These are phyloP conservation scores for Deilephila elpenor DNA, from an alignment of 2,888 invertebrate genomes.

Conservation along the genomic window DNA sequence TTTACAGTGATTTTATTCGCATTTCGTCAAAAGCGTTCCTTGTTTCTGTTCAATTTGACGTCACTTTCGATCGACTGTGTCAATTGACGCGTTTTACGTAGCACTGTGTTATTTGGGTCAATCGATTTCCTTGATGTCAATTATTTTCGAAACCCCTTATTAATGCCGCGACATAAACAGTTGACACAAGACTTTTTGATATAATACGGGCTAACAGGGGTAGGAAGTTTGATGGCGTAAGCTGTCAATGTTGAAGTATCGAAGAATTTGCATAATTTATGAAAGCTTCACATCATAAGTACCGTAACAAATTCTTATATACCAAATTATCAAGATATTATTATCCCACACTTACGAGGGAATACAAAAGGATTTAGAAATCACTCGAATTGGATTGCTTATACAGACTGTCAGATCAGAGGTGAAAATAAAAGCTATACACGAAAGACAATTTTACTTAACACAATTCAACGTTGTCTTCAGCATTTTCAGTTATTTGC, in stretches of 20 bases:
- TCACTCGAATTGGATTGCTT: no score
- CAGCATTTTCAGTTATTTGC: constrained; percentile 21
- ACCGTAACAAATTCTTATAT: no score
- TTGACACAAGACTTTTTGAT: not conserved
- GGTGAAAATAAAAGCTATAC: not conserved
- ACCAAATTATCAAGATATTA: no score
- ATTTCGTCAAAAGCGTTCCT: constrained; percentile 6
- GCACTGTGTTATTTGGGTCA: constrained; percentile 15
- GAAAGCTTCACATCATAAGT: no score
- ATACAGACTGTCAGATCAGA: no score
- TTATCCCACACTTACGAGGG: no score
- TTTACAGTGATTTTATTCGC: constrained; percentile 9
- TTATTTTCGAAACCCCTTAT: constrained; percentile 1
- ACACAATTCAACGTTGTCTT: constrained; percentile 16
- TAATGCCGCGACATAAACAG: not conserved
- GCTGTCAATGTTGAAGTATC: no score
- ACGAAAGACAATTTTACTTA: not conserved
- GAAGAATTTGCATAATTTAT: no score
- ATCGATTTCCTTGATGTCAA: constrained; percentile 9
- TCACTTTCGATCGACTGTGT: not conserved
- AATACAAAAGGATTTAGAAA: no score
- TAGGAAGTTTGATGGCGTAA: not conserved
- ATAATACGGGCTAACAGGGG: not conserved
- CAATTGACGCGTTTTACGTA: constrained; percentile 17
- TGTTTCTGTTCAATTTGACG: constrained; percentile 21